Conservation (phyloP, 2,113 vertebrate genomes). For the Seriola quinqueradiata region DNA sequence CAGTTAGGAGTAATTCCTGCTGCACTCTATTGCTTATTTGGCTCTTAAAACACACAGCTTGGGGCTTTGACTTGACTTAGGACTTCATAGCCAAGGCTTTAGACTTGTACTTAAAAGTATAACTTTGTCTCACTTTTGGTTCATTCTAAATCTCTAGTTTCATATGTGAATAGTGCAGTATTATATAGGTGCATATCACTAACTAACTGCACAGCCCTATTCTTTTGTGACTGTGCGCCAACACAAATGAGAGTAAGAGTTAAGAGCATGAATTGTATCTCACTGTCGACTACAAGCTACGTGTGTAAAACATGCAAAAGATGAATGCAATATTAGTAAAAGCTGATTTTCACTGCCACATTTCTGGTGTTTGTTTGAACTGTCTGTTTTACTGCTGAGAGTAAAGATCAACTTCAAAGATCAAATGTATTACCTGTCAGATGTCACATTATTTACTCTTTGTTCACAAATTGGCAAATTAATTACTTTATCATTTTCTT, state of each 20-base stretch:
- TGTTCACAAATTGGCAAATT: slow-evolving; percentile 1
- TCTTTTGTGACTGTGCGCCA: background rate
- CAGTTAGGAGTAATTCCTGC: too few relatives aligned
- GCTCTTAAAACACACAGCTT: background rate
- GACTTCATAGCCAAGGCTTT: too few relatives aligned
- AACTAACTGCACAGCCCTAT: too few relatives aligned
- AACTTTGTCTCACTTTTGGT: too few relatives aligned
- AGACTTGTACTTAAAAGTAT: too few relatives aligned
- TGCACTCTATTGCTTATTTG: too few relatives aligned
- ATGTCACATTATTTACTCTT: background rate
- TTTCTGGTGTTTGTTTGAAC: background rate
- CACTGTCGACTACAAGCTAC: too few relatives aligned
- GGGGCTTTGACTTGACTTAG: too few relatives aligned
- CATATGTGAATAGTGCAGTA: too few relatives aligned
- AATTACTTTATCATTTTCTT: background rate
- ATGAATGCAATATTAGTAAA: background rate
- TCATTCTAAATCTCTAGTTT: too few relatives aligned
- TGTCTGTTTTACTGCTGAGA: background rate
- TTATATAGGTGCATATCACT: too few relatives aligned
- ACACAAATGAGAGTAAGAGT: background rate
- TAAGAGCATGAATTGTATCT: too few relatives aligned
- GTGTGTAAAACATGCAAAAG: background rate
- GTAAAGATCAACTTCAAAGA: background rate
- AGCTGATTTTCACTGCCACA: background rate
- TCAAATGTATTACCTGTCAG: background rate